These are phyloP conservation scores for Neotoma lepida DNA, from an alignment of 2,113 vertebrate species.

Conservation along the genomic window DNA sequence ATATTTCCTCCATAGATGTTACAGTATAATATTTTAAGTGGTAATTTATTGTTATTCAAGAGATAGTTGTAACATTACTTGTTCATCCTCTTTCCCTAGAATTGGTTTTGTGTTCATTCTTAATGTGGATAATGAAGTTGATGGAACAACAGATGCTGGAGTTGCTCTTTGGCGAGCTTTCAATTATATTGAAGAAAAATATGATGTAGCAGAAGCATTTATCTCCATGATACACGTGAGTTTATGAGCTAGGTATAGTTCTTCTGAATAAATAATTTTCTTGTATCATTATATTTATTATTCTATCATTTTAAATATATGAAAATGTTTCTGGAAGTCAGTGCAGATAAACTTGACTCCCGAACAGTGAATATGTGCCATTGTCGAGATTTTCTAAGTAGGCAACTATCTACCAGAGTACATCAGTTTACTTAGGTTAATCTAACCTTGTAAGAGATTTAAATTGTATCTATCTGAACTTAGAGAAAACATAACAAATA, in stretches of 20 bases:
- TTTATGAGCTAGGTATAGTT: slow-evolving; percentile 72
- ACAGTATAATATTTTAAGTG: not conserved
- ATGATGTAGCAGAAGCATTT: slow-evolving; percentile 91
- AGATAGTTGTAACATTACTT: slow-evolving; percentile 47
- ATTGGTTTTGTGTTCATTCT: slow-evolving; percentile 97
- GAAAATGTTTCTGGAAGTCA: not conserved
- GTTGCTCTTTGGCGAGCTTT: slow-evolving; percentile 93
- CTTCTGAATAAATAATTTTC: not conserved
- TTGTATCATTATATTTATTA: not conserved
- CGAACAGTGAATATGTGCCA: not conserved
- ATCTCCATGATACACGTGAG: slow-evolving; percentile 90
- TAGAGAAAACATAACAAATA: slow-evolving; percentile 48
- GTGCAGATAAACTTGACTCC: not conserved
- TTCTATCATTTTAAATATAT: slow-evolving; percentile 28
- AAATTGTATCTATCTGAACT: not conserved
- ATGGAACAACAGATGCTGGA: slow-evolving; percentile 91
- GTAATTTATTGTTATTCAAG: not conserved
- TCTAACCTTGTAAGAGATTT: not conserved
- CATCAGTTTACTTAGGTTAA: not conserved
- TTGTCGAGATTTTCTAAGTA: not conserved
- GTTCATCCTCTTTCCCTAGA: slow-evolving; percentile 83
- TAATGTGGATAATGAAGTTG: slow-evolving; percentile 89
- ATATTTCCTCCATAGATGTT: not conserved
- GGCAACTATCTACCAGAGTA: slow-evolving; percentile 3
- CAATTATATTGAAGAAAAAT: slow-evolving; percentile 93